Percentiles rank a stretch among this genome's conserved stretches.
These are phyloP conservation scores for Polypterus senegalus DNA, from an alignment of 2,113 vertebrate genomes.

Conservation along the genomic window DNA sequence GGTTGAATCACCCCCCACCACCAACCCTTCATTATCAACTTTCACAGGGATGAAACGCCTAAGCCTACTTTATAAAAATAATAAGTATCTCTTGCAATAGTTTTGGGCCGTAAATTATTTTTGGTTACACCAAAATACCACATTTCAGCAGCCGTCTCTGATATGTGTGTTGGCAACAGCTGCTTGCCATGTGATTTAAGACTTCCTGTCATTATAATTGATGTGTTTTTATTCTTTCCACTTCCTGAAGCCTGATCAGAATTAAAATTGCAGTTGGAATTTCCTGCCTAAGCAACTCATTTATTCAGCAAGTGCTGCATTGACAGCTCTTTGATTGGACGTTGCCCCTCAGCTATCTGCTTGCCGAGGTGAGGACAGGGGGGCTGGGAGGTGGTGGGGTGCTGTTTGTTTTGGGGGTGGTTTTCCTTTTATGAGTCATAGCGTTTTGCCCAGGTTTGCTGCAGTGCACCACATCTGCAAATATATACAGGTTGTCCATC, in stretches of 20 bases:
- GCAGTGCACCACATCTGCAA: constrained; percentile 60
- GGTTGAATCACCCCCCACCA: no score
- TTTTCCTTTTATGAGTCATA: constrained; percentile 23
- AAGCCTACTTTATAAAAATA: no score
- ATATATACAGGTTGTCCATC: constrained; percentile 60
- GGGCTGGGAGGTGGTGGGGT: no score
- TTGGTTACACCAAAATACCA: constrained; percentile 49
- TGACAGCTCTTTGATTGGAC: constrained; percentile 66
- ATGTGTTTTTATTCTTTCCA: constrained; percentile 85
- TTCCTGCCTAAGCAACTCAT: constrained; percentile 90
- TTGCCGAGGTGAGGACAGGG: constrained; percentile 24
- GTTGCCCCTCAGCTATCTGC: constrained; percentile 54
- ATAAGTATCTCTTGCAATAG: constrained; percentile 21
- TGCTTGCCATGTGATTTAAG: constrained; percentile 78
- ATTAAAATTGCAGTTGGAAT: constrained; percentile 85
- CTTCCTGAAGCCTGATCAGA: constrained; percentile 88
- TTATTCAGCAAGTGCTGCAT: constrained; percentile 60
- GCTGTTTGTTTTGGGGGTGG: constrained; percentile 38
- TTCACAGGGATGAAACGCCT: no score
- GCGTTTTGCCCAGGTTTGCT: constrained; percentile 33
- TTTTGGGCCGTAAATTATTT: constrained; percentile 51
- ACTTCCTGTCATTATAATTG: constrained; percentile 85
- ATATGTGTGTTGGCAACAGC: constrained; percentile 64
- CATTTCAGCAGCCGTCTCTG: constrained; percentile 56
- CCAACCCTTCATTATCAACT: no score